Percentiles rank a stretch among this genome's conserved stretches.
Conservation (phyloP, 1,140 invertebrate species). For the Camponotus floridanus region DNA sequence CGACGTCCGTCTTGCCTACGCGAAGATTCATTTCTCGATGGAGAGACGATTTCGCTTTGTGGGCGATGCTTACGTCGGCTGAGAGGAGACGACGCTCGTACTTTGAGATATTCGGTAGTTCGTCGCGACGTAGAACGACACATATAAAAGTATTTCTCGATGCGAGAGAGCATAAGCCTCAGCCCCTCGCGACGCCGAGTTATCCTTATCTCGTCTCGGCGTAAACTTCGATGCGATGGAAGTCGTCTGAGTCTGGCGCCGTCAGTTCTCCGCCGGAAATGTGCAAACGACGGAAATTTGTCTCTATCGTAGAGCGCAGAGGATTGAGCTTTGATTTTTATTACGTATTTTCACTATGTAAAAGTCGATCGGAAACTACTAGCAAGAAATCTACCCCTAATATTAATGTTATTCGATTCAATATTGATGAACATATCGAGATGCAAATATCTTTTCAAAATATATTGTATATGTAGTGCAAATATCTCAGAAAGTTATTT, state of each 20-base stretch:
- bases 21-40: constrained; percentile 55
- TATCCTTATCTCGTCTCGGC: constrained; percentile 77
- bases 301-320: background rate
- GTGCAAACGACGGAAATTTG: constrained; percentile 17
- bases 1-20: constrained; percentile 73
- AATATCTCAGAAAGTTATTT: constrained; percentile 14
- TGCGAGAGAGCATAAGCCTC: constrained; percentile 62
- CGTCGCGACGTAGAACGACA: constrained; percentile 71
- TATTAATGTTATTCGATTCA: background rate
- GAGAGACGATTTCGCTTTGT: constrained; percentile 44
- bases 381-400: background rate
- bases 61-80: constrained; percentile 41
- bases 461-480: background rate
- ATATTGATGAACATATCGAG: background rate
- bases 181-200: constrained; percentile 68
- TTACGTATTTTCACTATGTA: background rate
- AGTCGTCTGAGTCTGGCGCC: constrained; percentile 68
- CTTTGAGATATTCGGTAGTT: constrained; percentile 65
- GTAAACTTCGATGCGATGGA: constrained; percentile 63
- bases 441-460: no score
- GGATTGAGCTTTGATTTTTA: constrained; percentile 45
- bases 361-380: background rate
- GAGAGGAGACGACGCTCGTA: constrained; percentile 26
- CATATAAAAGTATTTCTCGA: constrained; percentile 76
- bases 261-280: constrained; percentile 53